Percentiles rank a stretch among this genome's conserved stretches.
Evolutionary conservation across 2,888 invertebrate genomes (phyloP).

Genomic region (Drosophila algonquin): DNA sequence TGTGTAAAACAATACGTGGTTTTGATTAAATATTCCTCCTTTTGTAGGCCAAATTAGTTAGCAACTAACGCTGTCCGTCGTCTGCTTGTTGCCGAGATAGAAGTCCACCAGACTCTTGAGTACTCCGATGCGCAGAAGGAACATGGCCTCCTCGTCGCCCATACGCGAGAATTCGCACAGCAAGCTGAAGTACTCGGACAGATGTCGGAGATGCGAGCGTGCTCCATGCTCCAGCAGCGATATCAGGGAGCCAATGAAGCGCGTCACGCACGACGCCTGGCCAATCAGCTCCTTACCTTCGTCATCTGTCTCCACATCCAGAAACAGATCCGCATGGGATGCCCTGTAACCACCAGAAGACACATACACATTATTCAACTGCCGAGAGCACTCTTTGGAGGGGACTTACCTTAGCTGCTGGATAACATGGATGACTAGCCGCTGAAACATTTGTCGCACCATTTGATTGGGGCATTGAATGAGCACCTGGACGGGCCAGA

Average conservation of each 20-base stretch:
- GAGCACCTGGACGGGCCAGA: constrained; percentile 98
- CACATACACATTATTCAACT: neutral
- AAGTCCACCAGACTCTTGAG: constrained; percentile 96
- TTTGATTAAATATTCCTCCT: neutral
- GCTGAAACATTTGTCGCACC: constrained; percentile 98
- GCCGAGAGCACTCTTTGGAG: neutral
- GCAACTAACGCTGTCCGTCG: constrained; percentile 88
- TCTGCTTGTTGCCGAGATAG: constrained; percentile 92
- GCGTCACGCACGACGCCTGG: constrained; percentile 94
- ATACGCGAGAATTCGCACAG: constrained; percentile 97
- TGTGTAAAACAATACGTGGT: neutral
- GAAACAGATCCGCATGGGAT: constrained; percentile 87
- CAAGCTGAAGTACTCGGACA: constrained; percentile 96
- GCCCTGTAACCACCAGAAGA: constrained; percentile 78
- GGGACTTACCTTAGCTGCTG: constrained; percentile 89
- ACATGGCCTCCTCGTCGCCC: constrained; percentile 96
- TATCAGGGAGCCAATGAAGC: constrained; percentile 94
- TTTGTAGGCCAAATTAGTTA: neutral
- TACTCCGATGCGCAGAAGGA: constrained; percentile 93
- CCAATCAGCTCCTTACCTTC: constrained; percentile 85
- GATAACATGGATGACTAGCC: constrained; percentile 97
- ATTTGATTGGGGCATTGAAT: constrained; percentile 98
- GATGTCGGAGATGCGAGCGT: constrained; percentile 92
- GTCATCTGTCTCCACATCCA: constrained; percentile 85
- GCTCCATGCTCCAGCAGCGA: constrained; percentile 94